phyloP scores from a whole-genome alignment of 2,113 vertebrate genomes.

The Elanus axillaris region DNA sequence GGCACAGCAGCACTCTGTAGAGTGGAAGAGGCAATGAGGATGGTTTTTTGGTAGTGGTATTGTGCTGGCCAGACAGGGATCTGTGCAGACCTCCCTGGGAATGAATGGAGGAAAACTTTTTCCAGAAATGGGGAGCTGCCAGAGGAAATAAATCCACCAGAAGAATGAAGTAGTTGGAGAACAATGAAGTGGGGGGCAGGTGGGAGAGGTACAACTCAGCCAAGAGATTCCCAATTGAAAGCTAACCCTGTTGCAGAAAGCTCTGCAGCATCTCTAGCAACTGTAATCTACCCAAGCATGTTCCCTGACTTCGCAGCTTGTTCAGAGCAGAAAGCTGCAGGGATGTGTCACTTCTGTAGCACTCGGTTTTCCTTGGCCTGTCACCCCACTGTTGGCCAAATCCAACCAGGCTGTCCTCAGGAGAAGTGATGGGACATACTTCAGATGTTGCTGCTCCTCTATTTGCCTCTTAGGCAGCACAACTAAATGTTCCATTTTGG shows the following conservation, averaged over 20 bases:
- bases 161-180: not conserved
- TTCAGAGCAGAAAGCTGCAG: not conserved
- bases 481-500: not conserved
- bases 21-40: not conserved
- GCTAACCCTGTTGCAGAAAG: not conserved
- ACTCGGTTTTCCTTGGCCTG: not conserved
- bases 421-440: not conserved
- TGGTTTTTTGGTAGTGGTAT: not conserved
- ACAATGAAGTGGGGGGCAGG: accelerated
- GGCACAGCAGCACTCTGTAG: not conserved
- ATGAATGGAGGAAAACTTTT: not conserved
- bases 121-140: not conserved
- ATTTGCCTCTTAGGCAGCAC: not conserved
- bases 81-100: not conserved
- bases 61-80: not conserved
- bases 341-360: not conserved
- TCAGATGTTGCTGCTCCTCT: not conserved
- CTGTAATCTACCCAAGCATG: accelerated
- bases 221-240: not conserved
- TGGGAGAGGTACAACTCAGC: not conserved
- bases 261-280: not conserved
- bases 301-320: not conserved
- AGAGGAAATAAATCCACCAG: not conserved
- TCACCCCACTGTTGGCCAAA: not conserved
- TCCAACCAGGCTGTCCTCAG: not conserved